Conservation (phyloP, 2,797 vertebrate genomes). For the Eulemur coronatus region DNA sequence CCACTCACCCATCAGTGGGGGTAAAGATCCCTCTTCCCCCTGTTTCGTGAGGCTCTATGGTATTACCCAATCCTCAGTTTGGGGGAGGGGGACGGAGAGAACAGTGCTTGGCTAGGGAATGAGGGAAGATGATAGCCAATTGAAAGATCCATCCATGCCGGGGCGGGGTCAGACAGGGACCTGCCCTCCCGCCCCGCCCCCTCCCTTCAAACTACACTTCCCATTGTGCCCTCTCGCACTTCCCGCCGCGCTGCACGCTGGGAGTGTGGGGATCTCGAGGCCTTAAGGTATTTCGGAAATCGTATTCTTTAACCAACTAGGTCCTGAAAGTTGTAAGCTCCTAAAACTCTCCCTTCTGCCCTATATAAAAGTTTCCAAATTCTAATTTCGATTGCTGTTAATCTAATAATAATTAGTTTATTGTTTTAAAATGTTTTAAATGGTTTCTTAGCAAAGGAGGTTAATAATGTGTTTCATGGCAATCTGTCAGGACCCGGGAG, state of each 20-base stretch:
- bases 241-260: conserved; percentile 39
- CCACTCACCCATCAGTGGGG: conserved; percentile 8
- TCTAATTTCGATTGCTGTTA: fast-evolving
- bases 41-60: conserved; percentile 64
- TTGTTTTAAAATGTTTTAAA: background rate
- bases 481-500: conserved; percentile 69
- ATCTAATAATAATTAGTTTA: background rate
- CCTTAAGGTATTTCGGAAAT: conserved; percentile 17
- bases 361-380: background rate
- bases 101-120: conserved; percentile 54
- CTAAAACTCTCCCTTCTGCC: background rate
- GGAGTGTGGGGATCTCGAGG: background rate
- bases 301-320: conserved; percentile 30
- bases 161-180: conserved; percentile 46
- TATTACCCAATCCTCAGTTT: conserved; percentile 75
- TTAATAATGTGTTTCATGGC: background rate
- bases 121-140: conserved; percentile 74
- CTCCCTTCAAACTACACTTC: conserved; percentile 53
- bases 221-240: background rate
- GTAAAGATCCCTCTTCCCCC: conserved; percentile 3
- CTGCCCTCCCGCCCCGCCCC: background rate
- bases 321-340: conserved; percentile 49
- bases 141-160: conserved; percentile 63
- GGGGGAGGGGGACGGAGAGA: conserved; percentile 76
- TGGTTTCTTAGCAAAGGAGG: background rate